Percentiles rank a stretch among this genome's conserved stretches.
phyloP scores from a whole-genome alignment of 2,113 vertebrate genomes.

The Synchiropus splendidus region DNA sequence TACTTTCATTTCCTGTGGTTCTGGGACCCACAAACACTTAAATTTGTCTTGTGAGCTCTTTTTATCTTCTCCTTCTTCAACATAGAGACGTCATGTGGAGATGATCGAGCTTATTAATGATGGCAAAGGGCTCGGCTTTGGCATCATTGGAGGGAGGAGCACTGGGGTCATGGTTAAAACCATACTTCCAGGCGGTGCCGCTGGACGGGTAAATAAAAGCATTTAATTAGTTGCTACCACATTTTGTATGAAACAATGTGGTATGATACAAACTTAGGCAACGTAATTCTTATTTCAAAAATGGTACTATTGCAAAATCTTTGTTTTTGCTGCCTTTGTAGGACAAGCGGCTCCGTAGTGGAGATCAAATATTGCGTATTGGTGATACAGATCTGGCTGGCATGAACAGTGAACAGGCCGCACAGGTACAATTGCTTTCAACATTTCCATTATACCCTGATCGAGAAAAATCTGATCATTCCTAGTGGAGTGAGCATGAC shows the following conservation, averaged over 20 bases:
- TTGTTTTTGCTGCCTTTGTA: constrained; percentile 19
- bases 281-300: no score
- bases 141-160: constrained; percentile 86
- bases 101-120: constrained; percentile 88
- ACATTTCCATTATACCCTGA: no score
- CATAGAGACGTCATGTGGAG: constrained; percentile 77
- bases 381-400: constrained; percentile 81
- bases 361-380: constrained; percentile 89
- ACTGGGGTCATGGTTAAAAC: constrained; percentile 93
- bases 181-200: constrained; percentile 86
- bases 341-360: constrained; percentile 82
- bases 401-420: constrained; percentile 90
- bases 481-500: background rate
- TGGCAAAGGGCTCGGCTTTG: constrained; percentile 91
- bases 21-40: background rate
- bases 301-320: background rate
- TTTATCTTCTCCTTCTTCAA: background rate
- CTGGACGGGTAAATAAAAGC: constrained; percentile 77
- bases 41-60: background rate
- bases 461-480: no score
- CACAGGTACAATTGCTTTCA: constrained; percentile 63
- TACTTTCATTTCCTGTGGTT: constrained; percentile 11
- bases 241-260: no score
- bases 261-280: no score
- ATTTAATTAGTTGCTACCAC: no score